Conservation (phyloP, 2,888 invertebrate genomes). For the Dromius quadrimaculatus region DNA sequence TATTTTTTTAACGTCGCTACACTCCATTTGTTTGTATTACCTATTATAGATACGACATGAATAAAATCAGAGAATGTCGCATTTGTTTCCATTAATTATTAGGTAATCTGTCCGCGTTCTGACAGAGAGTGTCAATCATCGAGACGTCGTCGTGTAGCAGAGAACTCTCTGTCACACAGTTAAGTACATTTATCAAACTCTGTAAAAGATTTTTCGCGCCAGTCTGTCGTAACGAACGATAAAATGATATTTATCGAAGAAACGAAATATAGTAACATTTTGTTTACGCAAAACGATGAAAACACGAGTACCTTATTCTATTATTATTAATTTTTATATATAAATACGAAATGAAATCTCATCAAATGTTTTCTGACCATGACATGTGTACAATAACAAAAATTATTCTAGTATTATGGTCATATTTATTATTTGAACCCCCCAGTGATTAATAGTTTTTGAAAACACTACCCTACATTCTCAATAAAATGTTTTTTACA, state of each 20-base stretch:
- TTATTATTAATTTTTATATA: conserved; percentile 48
- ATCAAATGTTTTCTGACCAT: conserved; percentile 47
- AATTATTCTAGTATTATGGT: conserved; percentile 43
- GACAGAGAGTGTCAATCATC: conserved; percentile 24
- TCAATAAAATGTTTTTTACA: conserved; percentile 56
- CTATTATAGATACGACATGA: too few relatives aligned
- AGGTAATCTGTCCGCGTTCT: conserved; percentile 42
- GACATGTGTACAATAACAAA: conserved; percentile 51
- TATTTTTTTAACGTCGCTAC: conserved; percentile 61
- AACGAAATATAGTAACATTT: conserved; percentile 51
- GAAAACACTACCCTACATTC: conserved; percentile 30
- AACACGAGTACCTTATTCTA: conserved; percentile 51
- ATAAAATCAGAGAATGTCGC: too few relatives aligned
- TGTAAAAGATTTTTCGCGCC: conserved; percentile 47
- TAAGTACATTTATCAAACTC: conserved; percentile 47
- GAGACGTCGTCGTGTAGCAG: conserved; percentile 15
- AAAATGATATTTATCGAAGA: conserved; percentile 51
- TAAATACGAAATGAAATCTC: conserved; percentile 49
- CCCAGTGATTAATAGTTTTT: conserved; percentile 55
- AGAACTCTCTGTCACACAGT: conserved; percentile 42
- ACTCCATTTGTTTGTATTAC: conserved; percentile 49
- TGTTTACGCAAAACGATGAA: conserved; percentile 49
- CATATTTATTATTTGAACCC: conserved; percentile 40
- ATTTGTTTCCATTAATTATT: conserved; percentile 41
- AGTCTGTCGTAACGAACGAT: conserved; percentile 56